Conservation (phyloP, 2,797 vertebrate genomes). For the Semotilus atromaculatus region DNA sequence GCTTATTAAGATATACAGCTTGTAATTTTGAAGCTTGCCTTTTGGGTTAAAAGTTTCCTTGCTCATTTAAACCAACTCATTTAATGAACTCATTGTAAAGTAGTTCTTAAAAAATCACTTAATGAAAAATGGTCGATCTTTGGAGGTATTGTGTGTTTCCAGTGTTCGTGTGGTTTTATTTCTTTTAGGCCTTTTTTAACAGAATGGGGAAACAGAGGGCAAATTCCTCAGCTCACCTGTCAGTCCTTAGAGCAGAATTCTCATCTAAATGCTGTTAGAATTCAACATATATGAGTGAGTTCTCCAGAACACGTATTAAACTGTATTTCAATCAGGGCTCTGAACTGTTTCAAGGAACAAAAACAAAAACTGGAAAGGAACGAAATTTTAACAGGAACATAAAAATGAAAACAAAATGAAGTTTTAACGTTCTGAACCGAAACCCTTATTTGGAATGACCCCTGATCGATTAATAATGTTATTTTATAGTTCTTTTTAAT, state of each 20-base stretch:
- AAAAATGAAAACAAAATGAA: too few relatives aligned
- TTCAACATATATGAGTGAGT: conserved; percentile 1
- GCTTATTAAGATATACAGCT: conserved; percentile 21
- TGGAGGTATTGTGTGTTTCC: background rate
- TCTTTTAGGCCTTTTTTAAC: conserved; percentile 10
- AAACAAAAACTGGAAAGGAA: too few relatives aligned
- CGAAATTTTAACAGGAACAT: too few relatives aligned
- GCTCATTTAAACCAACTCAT: background rate
- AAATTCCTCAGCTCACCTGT: conserved; percentile 4
- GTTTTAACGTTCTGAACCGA: too few relatives aligned
- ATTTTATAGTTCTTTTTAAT: too few relatives aligned
- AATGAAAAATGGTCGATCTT: background rate
- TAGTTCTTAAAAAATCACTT: background rate
- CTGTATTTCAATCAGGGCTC: conserved; percentile 8
- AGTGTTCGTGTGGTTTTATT: background rate
- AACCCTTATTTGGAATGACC: too few relatives aligned
- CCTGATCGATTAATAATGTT: too few relatives aligned
- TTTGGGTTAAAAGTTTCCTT: conserved; percentile 10
- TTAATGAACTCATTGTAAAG: conserved; percentile 26
- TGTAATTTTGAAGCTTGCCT: conserved; percentile 16
- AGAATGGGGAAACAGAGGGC: background rate
- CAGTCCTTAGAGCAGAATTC: conserved; percentile 14
- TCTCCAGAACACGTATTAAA: conserved; percentile 16
- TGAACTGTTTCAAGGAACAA: too few relatives aligned
- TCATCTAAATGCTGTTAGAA: conserved; percentile 12